Base-by-base conservation (phyloP, 2,797 vertebrate species). In the Phyllotis vaccarum region DNA sequence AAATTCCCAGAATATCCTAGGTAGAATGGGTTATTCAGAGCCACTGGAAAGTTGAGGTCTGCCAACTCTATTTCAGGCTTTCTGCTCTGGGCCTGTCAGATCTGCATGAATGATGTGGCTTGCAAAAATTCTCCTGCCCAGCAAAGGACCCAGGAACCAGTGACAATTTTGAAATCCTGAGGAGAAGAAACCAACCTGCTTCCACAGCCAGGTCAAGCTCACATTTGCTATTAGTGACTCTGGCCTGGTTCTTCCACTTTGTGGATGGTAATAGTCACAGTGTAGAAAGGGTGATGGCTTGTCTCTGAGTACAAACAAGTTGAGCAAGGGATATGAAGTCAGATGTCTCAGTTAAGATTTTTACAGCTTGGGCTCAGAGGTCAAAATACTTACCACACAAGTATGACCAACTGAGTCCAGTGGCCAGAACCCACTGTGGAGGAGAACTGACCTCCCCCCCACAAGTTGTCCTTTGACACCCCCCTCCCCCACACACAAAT, bases 51-150 rank as follows among this genome's bases (percentile, higher is more conserved):
- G 85, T 78, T 43, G 64, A 97, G 82, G 91, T 76, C 92, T 93
- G 95, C 86, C 91, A 92, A 64, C 37, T 96, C 95, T 97, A 96
- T 97, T 97, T 97, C n/a, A 70, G 82, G 74, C 86, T 86, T 89
- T 79, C 22, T 93, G 74, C 83, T 79, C 58, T 83, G 58, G 29
- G 79, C 86, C 78, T 52, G 68, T 86, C 95, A 92, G 56, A 83
- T 94, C 27, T 92, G 60, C 62, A 93, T 46, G 31, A 95, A 93
- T 72, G 52, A 81, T 68, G 46, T 52, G 79, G 24, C 81, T 96
- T 95, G 95, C 85, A 49, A 90, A 68, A 95, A 86, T 46, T 90
- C 62, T 72, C 31, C 78, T 60, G 54, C 34, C 40, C 80, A 86
- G 40, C 52, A 62, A 91, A n/a, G 60, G 43, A 90, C 52, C 79